Percentiles rank a stretch among this genome's conserved stretches.
Evolutionary conservation across 2,888 invertebrate genomes (phyloP).

Genomic region (Carpatolechia fugitivella): DNA sequence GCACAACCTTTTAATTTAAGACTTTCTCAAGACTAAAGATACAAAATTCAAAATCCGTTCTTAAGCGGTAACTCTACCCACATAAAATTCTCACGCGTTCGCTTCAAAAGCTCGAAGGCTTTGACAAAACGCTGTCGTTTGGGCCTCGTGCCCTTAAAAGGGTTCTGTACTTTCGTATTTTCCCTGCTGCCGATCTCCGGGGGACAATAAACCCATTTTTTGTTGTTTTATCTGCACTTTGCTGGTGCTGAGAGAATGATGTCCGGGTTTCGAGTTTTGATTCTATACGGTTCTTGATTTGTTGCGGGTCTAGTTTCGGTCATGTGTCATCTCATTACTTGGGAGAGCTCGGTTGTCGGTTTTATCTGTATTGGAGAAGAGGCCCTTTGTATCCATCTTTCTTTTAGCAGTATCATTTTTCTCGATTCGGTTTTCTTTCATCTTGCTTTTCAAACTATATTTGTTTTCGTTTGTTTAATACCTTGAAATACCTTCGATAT

Average conservation of each 20-base stretch:
- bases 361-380: background rate
- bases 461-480: too few relatives aligned
- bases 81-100: conserved; percentile 50
- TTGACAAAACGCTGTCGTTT: conserved; percentile 53
- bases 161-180: conserved; percentile 43
- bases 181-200: conserved; percentile 48
- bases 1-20: background rate
- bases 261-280: conserved; percentile 4
- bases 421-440: too few relatives aligned
- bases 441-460: too few relatives aligned
- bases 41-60: background rate
- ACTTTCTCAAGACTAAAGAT: background rate
- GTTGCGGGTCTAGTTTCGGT: background rate
- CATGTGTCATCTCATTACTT: conserved; percentile 5
- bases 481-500: too few relatives aligned
- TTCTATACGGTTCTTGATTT: conserved; percentile 2
- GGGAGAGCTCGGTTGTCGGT: background rate
- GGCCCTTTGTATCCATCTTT: too few relatives aligned
- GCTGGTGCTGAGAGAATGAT: conserved; percentile 21
- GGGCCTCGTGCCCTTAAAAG: conserved; percentile 42
- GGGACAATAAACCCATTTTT: conserved; percentile 57
- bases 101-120: conserved; percentile 40
- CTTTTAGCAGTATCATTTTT: too few relatives aligned
- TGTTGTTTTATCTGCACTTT: conserved; percentile 53
- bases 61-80: conserved; percentile 8